Percentiles rank a stretch among this genome's conserved stretches.
Conservation (phyloP, 2,113 vertebrate species). For the Indri indri region DNA sequence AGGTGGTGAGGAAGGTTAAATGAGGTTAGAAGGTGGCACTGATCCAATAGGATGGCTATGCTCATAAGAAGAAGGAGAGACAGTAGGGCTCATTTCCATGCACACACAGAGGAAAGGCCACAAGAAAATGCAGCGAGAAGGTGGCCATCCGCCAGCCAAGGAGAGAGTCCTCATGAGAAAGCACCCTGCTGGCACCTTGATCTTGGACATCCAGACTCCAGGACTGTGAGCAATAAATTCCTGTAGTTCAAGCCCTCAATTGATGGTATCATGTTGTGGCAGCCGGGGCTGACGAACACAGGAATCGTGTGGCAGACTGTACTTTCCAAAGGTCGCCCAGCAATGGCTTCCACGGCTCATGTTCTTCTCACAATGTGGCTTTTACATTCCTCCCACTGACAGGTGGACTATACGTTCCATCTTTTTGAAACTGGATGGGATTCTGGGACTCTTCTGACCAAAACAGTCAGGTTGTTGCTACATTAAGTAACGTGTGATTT, state of each 20-base stretch:
- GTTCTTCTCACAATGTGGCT: not conserved
- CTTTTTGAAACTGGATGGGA: not conserved
- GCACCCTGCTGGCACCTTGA: not conserved
- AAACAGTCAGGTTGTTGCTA: not conserved
- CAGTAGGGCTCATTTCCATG: not conserved
- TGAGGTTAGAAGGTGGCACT: not conserved
- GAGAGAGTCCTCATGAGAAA: not conserved
- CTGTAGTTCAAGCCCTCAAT: not conserved
- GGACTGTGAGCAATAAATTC: not conserved
- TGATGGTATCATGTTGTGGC: not conserved
- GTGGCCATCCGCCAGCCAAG: not conserved
- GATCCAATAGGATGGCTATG: not conserved
- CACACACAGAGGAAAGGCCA: not conserved
- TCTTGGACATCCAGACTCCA: not conserved
- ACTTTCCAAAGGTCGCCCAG: not conserved
- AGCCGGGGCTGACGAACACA: not conserved
- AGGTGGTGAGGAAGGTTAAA: not conserved
- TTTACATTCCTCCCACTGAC: not conserved
- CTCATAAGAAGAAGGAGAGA: no score
- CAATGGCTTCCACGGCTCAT: rapidly evolving
- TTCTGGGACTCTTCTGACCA: not conserved
- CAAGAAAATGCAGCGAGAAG: not conserved
- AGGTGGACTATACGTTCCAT: not conserved
- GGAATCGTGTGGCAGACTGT: rapidly evolving
- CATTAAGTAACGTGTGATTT: not conserved